phyloP scores from a whole-genome alignment of 2,113 vertebrate genomes.

The Dunckerocampus dactyliophorus region DNA sequence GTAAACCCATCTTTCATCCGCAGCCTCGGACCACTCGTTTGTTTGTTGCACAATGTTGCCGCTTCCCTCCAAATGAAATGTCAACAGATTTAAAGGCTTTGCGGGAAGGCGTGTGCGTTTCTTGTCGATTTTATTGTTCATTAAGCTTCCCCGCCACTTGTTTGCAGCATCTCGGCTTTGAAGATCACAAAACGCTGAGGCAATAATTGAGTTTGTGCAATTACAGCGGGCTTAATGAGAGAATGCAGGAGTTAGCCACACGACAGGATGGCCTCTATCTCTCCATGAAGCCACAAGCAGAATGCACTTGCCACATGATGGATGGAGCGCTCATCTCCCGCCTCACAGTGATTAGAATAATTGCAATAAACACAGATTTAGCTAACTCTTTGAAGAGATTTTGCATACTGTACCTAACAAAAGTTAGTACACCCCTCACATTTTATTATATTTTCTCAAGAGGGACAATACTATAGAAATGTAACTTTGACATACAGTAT shows the following conservation, averaged over 20 bases:
- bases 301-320: slow-evolving; percentile 22
- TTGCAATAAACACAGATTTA: slow-evolving; percentile 9
- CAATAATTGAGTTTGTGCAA: slow-evolving; percentile 78
- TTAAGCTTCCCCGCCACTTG: slow-evolving; percentile 62
- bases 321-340: slow-evolving; percentile 37
- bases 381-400: background rate
- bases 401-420: too few species aligned
- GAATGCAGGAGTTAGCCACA: slow-evolving; percentile 65
- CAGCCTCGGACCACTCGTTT: slow-evolving; percentile 67
- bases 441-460: too few species aligned
- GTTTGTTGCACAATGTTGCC: slow-evolving; percentile 72
- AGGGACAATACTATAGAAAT: too few species aligned
- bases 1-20: slow-evolving; percentile 77
- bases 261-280: slow-evolving; percentile 19
- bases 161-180: slow-evolving; percentile 73
- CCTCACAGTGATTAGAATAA: slow-evolving; percentile 16
- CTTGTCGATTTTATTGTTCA: slow-evolving; percentile 77
- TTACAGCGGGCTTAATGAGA: slow-evolving; percentile 73
- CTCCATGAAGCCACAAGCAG: slow-evolving; percentile 1
- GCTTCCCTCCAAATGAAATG: slow-evolving; percentile 73
- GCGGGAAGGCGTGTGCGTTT: slow-evolving; percentile 49
- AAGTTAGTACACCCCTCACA: too few species aligned
- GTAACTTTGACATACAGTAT: too few species aligned
- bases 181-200: slow-evolving; percentile 77
- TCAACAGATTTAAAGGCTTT: slow-evolving; percentile 73